Conservation (phyloP, 2,888 invertebrate genomes). For the Diarsia dahlii region DNA sequence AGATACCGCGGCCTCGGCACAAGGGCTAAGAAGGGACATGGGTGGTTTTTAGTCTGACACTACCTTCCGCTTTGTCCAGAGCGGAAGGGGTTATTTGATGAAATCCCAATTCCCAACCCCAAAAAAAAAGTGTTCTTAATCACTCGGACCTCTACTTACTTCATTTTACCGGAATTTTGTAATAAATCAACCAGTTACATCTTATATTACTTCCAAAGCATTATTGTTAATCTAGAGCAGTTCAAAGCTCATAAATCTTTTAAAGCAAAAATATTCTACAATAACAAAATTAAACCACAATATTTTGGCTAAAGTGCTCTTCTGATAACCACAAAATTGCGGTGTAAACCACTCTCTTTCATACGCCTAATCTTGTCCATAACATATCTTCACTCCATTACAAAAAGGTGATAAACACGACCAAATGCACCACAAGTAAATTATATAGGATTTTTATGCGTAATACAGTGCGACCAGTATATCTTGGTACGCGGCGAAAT, state of each 20-base stretch:
- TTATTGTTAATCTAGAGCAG: background rate
- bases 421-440: conserved; percentile 49
- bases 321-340: conserved; percentile 21
- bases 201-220: background rate
- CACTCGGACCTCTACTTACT: background rate
- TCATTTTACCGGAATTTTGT: too few relatives aligned
- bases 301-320: conserved; percentile 6
- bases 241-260: background rate
- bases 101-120: too few relatives aligned
- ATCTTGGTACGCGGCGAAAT: conserved; percentile 3
- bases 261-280: conserved; percentile 4
- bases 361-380: conserved; percentile 42
- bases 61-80: too few relatives aligned
- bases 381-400: conserved; percentile 59
- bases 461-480: conserved; percentile 34
- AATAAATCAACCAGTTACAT: background rate
- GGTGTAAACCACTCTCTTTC: conserved; percentile 20
- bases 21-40: too few relatives aligned
- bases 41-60: too few relatives aligned
- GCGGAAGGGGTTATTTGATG: too few relatives aligned
- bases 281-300: conserved; percentile 13
- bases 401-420: conserved; percentile 46
- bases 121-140: background rate
- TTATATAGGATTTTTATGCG: conserved; percentile 52
- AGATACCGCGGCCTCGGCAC: too few relatives aligned